Percentiles rank a stretch among this genome's conserved stretches.
phyloP scores from a whole-genome alignment of 2,888 invertebrate genomes.

The Leptarthrus brevirostris region DNA sequence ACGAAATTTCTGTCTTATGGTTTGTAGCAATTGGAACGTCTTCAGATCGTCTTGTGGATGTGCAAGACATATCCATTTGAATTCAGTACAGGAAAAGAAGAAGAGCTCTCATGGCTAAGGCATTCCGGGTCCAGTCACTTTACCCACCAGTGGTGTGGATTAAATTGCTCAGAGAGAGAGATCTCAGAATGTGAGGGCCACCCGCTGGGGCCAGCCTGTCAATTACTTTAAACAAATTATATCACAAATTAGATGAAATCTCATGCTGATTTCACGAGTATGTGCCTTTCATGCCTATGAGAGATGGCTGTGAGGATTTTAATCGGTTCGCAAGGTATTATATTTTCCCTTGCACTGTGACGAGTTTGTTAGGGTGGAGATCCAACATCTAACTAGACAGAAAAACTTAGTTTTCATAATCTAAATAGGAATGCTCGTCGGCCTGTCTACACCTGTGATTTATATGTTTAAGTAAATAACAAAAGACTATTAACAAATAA shows the following conservation, averaged over 20 bases:
- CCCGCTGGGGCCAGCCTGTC: constrained; percentile 59
- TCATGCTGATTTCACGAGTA: constrained; percentile 57
- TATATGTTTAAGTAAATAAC: no score
- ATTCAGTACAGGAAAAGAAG: constrained; percentile 37
- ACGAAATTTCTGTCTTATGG: constrained; percentile 49
- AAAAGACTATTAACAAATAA: no score
- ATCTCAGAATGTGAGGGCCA: constrained; percentile 54
- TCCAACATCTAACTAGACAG: no score
- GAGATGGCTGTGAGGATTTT: constrained; percentile 51
- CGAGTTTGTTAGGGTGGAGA: constrained; percentile 6
- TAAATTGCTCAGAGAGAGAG: constrained; percentile 52
- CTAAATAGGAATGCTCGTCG: no score
- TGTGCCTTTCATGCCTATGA: constrained; percentile 51
- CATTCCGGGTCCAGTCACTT: constrained; percentile 47
- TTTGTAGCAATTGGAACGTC: constrained; percentile 47
- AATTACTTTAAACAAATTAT: constrained; percentile 60
- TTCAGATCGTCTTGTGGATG: constrained; percentile 28
- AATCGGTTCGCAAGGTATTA: constrained; percentile 41
- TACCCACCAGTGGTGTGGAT: constrained; percentile 53
- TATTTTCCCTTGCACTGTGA: neutral
- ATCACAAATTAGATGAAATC: constrained; percentile 60
- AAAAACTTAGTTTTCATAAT: no score
- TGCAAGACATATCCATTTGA: constrained; percentile 33
- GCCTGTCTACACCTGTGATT: no score
- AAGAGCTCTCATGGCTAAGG: constrained; percentile 21